phyloP scores from a whole-genome alignment of 2,888 invertebrate genomes.

The Tridacna crocea region DNA sequence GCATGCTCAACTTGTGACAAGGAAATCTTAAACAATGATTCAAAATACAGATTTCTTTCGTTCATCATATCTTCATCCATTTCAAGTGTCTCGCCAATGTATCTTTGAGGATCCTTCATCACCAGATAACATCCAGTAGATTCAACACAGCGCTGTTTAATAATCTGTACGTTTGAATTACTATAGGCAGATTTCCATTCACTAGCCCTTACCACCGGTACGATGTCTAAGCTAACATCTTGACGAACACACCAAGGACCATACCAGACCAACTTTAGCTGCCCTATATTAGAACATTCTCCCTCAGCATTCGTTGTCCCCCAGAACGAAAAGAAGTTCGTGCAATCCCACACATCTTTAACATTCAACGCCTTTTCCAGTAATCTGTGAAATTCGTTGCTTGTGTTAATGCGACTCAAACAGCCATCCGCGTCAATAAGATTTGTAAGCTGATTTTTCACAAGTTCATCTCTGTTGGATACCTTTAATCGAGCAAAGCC shows the following conservation, averaged over 20 bases:
- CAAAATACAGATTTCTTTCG: neutral
- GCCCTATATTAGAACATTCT: constrained; percentile 36
- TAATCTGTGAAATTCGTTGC: constrained; percentile 32
- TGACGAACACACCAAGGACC: constrained; percentile 28
- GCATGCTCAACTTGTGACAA: constrained; percentile 41
- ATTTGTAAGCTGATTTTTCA: neutral
- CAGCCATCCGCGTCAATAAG: constrained; percentile 28
- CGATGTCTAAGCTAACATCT: constrained; percentile 33
- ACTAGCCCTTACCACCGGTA: constrained; percentile 23
- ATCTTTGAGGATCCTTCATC: constrained; percentile 31
- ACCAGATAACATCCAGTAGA: constrained; percentile 34
- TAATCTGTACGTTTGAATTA: neutral
- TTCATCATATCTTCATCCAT: neutral
- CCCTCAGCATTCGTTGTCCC: constrained; percentile 37
- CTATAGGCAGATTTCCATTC: constrained; percentile 25
- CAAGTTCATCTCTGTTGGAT: neutral
- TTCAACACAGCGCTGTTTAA: constrained; percentile 4
- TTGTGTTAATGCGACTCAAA: constrained; percentile 29
- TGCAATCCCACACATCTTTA: neutral
- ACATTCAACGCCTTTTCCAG: constrained; percentile 19
- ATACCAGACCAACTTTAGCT: constrained; percentile 35
- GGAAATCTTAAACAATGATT: constrained; percentile 36
- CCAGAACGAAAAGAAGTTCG: constrained; percentile 15
- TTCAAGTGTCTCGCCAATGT: neutral
- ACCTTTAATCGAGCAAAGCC: neutral